phyloP scores from a whole-genome alignment of 2,888 invertebrate genomes.

The Zeuzera pyrina region DNA sequence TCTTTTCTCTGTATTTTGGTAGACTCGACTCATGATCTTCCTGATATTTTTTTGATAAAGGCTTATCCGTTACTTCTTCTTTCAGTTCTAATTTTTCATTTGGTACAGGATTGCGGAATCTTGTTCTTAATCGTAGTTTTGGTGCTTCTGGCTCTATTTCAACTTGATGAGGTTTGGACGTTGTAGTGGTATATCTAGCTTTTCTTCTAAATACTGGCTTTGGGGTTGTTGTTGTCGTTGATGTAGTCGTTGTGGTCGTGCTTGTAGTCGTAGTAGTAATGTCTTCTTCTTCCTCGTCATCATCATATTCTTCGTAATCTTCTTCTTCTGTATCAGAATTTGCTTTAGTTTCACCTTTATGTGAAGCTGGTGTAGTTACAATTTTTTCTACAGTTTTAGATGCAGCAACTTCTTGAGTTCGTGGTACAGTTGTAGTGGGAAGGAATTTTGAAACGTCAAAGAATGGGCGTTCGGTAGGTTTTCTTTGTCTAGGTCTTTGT shows the following conservation, averaged over 20 bases:
- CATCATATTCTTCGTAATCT: conserved; percentile 34
- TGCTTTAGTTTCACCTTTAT: conserved; percentile 4
- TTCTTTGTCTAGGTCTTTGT: conserved; percentile 14
- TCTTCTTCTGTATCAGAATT: conserved; percentile 15
- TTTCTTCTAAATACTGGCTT: conserved; percentile 31
- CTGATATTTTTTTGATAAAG: conserved; percentile 12
- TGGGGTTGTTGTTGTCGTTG: conserved; percentile 27
- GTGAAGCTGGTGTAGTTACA: conserved; percentile 9
- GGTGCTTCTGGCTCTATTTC: conserved; percentile 22
- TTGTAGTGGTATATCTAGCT: conserved; percentile 27
- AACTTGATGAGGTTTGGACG: conserved; percentile 22
- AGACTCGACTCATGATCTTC: conserved; percentile 11
- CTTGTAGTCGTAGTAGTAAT: conserved; percentile 26
- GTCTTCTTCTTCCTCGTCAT: conserved; percentile 32
- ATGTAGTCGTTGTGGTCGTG: conserved; percentile 28
- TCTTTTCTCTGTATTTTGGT: conserved; percentile 54
- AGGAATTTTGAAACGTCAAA: conserved; percentile 33
- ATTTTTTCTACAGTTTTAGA: conserved; percentile 17
- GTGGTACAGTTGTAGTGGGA: conserved; percentile 31
- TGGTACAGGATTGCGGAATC: conserved; percentile 37
- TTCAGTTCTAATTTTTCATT: conserved; percentile 16
- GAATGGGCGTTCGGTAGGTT: conserved; percentile 20
- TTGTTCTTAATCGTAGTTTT: conserved; percentile 40
- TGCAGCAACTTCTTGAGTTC: conserved; percentile 29
- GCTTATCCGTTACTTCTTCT: conserved; percentile 4